Evolutionary conservation across 1,140 invertebrate species (phyloP), one percentile per base, ranked within the genome.

Genomic region (Helicoverpa armigera): DNA sequence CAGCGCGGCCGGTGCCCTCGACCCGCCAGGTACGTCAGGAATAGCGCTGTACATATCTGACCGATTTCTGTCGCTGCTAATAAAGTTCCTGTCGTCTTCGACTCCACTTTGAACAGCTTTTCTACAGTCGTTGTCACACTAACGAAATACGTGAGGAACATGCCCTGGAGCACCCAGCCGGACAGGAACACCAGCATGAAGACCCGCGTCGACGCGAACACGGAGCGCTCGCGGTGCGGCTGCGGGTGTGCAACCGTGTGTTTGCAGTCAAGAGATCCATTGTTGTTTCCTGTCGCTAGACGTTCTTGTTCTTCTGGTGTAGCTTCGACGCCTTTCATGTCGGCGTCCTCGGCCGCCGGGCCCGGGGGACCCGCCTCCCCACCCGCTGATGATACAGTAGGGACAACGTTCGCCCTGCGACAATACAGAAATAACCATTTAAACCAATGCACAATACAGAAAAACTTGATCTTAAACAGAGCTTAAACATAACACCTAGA

Each of bases 41-140:
- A 95, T 72, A 99, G 94, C 16, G 98, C 98, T 14, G 97, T 98
- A 60, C 97, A 97, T 81, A 99, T 99, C 92, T 99, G 98, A 1
- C 99, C 99, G 85, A 99, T 98, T 93, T 99, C 99, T 23, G 98
- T 99, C 11, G 98, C 98, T 75, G 98, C 98, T 96, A 99, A 97
- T 84, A 99, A 97, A 58, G 98, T 97, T 0, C 98, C 99, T 0
- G 98, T 99, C 7, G 98, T 98, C 91, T 98, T 98, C 72, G 98
- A 99, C 88, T 99, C 98, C 63, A 99, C 98, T 95, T 98, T 98
- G 92, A 99, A 99, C 50, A 99, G 95, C 95, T 99, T 99, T 94
- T 99, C 99, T 54, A 99, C 98, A 10, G 98, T 99, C 35, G 99
- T 99, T 88, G 99, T 98, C 76, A 99, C 98, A 88, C 98, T 98